Percentiles rank a stretch among this genome's conserved stretches.
Evolutionary conservation across 2,797 vertebrate genomes (phyloP).

Genomic region (Myotis pilosus): DNA sequence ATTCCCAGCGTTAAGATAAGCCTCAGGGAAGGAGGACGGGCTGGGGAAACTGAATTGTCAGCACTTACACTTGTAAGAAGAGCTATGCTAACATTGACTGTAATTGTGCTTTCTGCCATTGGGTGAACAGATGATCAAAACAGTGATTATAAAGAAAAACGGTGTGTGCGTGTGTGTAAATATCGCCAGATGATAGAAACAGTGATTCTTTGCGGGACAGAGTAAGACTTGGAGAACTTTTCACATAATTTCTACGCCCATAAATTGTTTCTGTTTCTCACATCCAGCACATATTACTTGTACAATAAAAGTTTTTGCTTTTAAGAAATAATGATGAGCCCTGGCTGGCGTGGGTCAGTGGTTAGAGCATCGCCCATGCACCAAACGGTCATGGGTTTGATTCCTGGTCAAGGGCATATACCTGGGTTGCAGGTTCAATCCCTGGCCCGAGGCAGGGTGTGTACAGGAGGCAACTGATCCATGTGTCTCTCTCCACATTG

Average conservation of each 20-base stretch:
- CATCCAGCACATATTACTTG: background rate
- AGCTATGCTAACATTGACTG: background rate
- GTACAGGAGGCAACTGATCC: too few species aligned
- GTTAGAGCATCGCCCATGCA: too few species aligned
- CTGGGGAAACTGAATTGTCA: background rate
- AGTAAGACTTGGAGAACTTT: background rate
- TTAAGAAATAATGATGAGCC: too few species aligned
- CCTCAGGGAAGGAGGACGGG: background rate
- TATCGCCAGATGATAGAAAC: background rate
- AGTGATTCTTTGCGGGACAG: background rate
- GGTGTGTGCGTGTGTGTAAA: background rate
- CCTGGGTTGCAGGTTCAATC: too few species aligned
- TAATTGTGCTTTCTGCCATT: background rate
- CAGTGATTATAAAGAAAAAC: background rate
- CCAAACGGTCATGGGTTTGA: too few species aligned
- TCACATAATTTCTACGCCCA: background rate
- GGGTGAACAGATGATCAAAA: background rate
- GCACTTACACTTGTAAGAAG: background rate
- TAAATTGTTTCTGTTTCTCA: background rate
- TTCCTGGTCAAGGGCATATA: too few species aligned
- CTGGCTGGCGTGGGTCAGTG: too few species aligned
- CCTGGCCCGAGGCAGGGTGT: too few species aligned
- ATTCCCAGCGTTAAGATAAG: background rate
- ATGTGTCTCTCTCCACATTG: too few species aligned
- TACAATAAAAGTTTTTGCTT: background rate